A percentile compares a stretch with the other conserved stretches of the same genome.
Conservation (phyloP, 2,797 vertebrate genomes). For the Hydrocynus forskahlii region DNA sequence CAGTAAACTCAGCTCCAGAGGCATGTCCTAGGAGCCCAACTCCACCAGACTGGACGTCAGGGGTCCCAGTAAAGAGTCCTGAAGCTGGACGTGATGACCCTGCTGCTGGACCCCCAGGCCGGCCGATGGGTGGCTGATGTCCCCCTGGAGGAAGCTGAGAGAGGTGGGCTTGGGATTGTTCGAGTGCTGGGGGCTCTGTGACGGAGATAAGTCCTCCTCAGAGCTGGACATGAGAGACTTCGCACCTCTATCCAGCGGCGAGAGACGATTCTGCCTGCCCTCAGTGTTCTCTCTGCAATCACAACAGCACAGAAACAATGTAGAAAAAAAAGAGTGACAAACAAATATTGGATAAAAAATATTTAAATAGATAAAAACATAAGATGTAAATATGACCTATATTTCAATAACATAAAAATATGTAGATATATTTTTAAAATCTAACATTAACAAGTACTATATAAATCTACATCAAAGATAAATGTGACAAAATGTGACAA, state of each 20-base stretch:
- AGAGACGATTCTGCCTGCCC: slow-evolving; percentile 97
- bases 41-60: slow-evolving; percentile 98
- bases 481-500: no score
- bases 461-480: no score
- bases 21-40: slow-evolving; percentile 87
- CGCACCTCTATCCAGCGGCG: slow-evolving; percentile 92
- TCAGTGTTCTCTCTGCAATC: slow-evolving; percentile 91
- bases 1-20: neutral
- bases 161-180: slow-evolving; percentile 90
- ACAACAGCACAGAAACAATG: neutral
- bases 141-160: slow-evolving; percentile 92
- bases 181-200: slow-evolving; percentile 78
- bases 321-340: neutral
- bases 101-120: neutral
- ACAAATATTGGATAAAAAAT: no score
- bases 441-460: no score
- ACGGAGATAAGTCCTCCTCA: slow-evolving; percentile 96
- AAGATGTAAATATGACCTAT: no score
- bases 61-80: slow-evolving; percentile 96
- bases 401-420: no score
- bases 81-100: slow-evolving; percentile 80
- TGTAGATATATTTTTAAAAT: no score
- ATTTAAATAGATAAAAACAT: neutral
- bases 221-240: slow-evolving; percentile 99
- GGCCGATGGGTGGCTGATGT: slow-evolving; percentile 81